Evolutionary conservation across 1,140 invertebrate species (phyloP).

Genomic region (Mactra quadrangularis): DNA sequence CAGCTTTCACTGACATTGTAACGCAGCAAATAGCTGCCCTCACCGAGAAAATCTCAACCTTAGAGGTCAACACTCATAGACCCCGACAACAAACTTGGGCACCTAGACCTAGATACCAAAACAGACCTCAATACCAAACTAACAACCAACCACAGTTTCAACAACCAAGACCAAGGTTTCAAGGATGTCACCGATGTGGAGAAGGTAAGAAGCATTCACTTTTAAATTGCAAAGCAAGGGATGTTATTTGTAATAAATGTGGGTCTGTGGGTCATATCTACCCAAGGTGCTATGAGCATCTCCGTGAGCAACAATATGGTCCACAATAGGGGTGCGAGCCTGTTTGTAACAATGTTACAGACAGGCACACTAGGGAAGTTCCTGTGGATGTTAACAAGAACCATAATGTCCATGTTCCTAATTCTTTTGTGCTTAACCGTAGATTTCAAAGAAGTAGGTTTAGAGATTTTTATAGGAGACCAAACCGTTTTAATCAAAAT

Average conservation of each 20-base stretch:
- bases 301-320: not conserved
- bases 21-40: not conserved
- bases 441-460: not conserved
- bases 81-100: too few relatives aligned
- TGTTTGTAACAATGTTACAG: constrained; percentile 24
- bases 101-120: not conserved
- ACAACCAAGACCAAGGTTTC: too few relatives aligned
- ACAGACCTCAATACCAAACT: not conserved
- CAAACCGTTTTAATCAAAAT: not conserved
- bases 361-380: constrained; percentile 47
- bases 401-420: too few relatives aligned
- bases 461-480: not conserved
- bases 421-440: not conserved
- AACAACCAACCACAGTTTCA: not conserved
- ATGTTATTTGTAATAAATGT: constrained; percentile 6
- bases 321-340: constrained; percentile 62
- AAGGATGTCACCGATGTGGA: not conserved
- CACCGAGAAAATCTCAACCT: not conserved
- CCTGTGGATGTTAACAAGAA: too few relatives aligned
- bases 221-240: constrained; percentile 2
- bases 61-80: not conserved
- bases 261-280: constrained; percentile 4
- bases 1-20: constrained; percentile 16
- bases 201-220: constrained; percentile 26
- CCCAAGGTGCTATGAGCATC: not conserved